Conservation (phyloP, 2,797 vertebrate species). For the Cirrhinus molitorella region DNA sequence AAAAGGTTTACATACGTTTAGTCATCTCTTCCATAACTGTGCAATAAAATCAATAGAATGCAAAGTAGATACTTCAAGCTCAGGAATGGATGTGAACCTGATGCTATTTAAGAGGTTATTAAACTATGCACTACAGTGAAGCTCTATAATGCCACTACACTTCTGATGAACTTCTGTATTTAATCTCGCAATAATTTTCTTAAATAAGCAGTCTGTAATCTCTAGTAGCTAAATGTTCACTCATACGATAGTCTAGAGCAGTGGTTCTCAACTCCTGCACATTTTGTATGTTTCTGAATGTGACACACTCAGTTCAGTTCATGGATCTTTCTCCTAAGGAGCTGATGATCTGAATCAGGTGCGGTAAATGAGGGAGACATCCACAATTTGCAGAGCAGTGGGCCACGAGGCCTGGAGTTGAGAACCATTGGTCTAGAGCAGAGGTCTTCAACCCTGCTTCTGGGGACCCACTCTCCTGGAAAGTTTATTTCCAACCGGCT, state of each 20-base stretch:
- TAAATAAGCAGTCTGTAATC: not conserved
- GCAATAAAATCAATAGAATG: constrained; percentile 48
- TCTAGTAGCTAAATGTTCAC: constrained; percentile 19
- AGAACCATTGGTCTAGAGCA: no score
- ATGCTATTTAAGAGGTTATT: constrained; percentile 23
- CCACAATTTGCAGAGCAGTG: no score
- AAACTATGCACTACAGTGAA: constrained; percentile 32
- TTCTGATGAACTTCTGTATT: constrained; percentile 13
- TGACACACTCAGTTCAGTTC: no score
- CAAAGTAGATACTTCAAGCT: constrained; percentile 36
- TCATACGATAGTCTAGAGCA: not conserved
- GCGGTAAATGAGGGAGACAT: no score
- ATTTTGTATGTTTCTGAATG: no score
- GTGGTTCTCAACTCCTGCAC: no score
- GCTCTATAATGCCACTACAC: constrained; percentile 26
- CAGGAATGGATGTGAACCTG: constrained; percentile 43
- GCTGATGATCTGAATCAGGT: no score
- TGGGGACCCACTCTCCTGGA: no score
- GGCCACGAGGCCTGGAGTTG: no score
- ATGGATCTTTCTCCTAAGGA: no score
- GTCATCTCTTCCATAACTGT: constrained; percentile 16
- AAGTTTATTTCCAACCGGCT: no score
- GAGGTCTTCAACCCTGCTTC: no score
- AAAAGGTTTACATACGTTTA: constrained; percentile 34
- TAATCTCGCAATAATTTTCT: constrained; percentile 2